Evolutionary conservation across 2,888 invertebrate species (phyloP), one percentile per base, ranked within the genome.

Genomic region (Lochmaea crataegi): DNA sequence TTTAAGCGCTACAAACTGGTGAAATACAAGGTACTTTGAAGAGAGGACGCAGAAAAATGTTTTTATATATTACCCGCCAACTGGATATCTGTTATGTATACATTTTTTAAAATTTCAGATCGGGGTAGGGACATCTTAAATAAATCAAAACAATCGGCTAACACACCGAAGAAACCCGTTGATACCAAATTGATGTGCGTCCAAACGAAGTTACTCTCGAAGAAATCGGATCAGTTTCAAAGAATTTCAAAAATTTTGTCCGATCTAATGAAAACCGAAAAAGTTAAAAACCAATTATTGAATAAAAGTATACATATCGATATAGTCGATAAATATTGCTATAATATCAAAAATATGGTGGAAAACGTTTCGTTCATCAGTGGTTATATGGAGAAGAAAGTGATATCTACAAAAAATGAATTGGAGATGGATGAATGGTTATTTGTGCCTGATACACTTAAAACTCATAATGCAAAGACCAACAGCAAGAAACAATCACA

Each of bases 261-360:
- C 1, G 84, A 84, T 5, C 77, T 86, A 16, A 84, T 85, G 83
- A 81, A 82, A 16, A 80, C 85, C 79, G 83, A 84, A 14, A 81
- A 79, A 7, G 79, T 86, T 2, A 80, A 81, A 48, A 83, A 82
- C 61, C 83, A 84, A 71, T 72, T 86, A 45, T 68, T 71, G 12
- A 65, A 76, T 58, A 77, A 75, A 61, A 75, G 71, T 10, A 69
- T 80, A 32, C 65, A 77, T 16, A 73, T 80, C n/a, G 78, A 78
- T 68, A 66, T 79, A 10, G 68, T 80, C 9, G 77, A 80, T 42
- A 78, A 75, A 73, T 73, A 63, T 18, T 76, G 76, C 41, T 63
- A 66, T 3, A 45, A 67, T 12, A 45, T 32, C 12, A 75, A 75
- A 11, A 66, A 74, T 0, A 41, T 42, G 32, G 68, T 60, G 11